A percentile compares a stretch with the other conserved stretches of the same genome.
Conservation (phyloP, 1,140 invertebrate species). For the Calephelis nemesis region DNA sequence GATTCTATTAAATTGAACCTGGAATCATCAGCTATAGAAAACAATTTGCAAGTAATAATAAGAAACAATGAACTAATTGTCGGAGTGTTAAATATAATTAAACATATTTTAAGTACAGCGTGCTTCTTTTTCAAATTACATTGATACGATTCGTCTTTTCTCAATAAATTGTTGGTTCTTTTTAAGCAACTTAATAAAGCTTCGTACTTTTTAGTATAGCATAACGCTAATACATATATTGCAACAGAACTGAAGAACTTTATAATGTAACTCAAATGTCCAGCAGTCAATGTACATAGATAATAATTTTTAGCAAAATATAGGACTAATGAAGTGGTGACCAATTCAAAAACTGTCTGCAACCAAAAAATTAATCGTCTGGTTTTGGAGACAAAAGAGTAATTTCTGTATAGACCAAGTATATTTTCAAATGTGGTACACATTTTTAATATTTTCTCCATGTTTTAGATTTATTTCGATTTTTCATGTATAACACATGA, state of each 20-base stretch:
- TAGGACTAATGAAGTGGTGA: neutral
- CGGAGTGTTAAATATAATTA: neutral
- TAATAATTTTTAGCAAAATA: neutral
- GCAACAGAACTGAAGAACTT: neutral
- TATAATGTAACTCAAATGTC: neutral
- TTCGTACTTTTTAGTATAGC: neutral
- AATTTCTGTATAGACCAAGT: neutral
- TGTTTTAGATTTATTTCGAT: neutral
- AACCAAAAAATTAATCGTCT: neutral
- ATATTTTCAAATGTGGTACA: neutral
- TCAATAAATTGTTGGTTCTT: neutral
- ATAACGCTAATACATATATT: neutral
- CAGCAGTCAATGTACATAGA: no score
- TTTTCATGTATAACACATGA: no score
- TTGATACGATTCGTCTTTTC: neutral
- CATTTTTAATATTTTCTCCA: neutral
- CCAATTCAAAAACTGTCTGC: neutral
- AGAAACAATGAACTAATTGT: neutral
- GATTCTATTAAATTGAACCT: neutral
- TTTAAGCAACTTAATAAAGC: neutral
- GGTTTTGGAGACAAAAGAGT: neutral
- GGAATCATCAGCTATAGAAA: neutral
- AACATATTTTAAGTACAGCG: neutral
- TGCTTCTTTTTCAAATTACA: neutral
- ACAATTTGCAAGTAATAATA: neutral